Evolutionary conservation across 2,888 invertebrate species (phyloP).

Genomic region (Scotopteryx bipunctaria): DNA sequence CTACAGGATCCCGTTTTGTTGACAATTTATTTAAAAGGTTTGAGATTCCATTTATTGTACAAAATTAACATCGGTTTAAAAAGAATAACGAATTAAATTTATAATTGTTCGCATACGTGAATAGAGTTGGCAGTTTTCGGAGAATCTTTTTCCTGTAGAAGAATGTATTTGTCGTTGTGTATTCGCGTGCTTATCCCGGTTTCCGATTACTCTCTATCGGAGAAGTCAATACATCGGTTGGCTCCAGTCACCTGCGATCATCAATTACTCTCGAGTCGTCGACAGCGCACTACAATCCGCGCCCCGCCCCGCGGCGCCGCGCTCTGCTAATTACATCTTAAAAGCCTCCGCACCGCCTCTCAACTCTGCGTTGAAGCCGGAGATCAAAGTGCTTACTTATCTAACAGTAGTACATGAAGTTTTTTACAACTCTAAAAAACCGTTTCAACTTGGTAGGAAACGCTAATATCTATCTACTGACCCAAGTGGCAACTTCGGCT

Average conservation of each 20-base stretch:
- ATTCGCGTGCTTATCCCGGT: too few relatives aligned
- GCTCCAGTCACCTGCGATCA: background rate
- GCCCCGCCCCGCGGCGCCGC: background rate
- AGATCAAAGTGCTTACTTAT: conserved; percentile 3
- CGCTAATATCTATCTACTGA: too few relatives aligned
- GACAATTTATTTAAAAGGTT: conserved; percentile 1
- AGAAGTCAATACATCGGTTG: background rate
- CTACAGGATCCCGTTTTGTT: background rate
- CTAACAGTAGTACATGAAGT: too few relatives aligned
- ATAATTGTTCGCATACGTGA: too few relatives aligned
- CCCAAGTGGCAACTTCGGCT: too few relatives aligned
- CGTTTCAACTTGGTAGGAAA: too few relatives aligned
- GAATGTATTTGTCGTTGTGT: background rate
- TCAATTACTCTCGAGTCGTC: too few relatives aligned
- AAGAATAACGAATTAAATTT: background rate
- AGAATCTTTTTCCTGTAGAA: too few relatives aligned
- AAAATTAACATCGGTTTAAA: background rate
- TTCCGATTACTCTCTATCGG: background rate
- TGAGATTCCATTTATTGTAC: background rate
- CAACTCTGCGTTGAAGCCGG: background rate
- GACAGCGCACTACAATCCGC: too few relatives aligned
- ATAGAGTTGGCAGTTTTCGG: too few relatives aligned
- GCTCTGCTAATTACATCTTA: background rate
- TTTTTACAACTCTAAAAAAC: too few relatives aligned
- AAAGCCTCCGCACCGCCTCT: conserved; percentile 2